These are phyloP conservation scores for Laticauda laticaudata DNA, from an alignment of 2,113 vertebrate genomes.

Conservation along the genomic window DNA sequence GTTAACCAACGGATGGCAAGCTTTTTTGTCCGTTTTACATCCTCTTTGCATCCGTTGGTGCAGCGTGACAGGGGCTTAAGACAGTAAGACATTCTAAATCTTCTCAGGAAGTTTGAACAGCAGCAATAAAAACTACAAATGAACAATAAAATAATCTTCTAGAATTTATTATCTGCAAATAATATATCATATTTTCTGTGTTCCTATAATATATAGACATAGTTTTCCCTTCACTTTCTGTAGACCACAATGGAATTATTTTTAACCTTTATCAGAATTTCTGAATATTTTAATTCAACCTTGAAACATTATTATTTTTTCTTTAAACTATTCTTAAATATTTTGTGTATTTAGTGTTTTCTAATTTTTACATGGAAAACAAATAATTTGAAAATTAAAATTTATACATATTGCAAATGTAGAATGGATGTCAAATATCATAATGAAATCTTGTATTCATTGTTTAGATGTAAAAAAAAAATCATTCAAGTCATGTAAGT, in stretches of 20 bases:
- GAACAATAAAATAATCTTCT: background rate
- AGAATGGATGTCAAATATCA: slow-evolving; percentile 2
- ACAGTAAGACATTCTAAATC: background rate
- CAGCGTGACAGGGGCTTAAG: too few relatives aligned
- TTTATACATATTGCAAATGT: background rate
- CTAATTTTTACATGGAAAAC: background rate
- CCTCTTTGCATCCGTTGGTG: too few relatives aligned
- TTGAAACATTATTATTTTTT: background rate
- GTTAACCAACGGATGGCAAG: too few relatives aligned
- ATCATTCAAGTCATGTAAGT: background rate
- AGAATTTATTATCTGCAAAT: background rate
- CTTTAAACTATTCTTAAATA: background rate
- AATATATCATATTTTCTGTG: background rate
- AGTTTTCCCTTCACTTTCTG: background rate
- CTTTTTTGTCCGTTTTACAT: too few relatives aligned
- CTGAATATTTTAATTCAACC: background rate
- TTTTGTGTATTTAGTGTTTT: background rate
- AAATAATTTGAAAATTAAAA: background rate
- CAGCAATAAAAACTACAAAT: background rate
- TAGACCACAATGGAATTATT: background rate
- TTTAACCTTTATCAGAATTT: background rate
- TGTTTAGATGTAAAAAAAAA: background rate
- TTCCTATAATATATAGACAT: background rate
- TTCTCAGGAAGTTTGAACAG: background rate
- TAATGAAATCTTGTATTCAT: slow-evolving; percentile 15